These are phyloP conservation scores for Melanerpes aurifrons DNA, from an alignment of 2,113 vertebrate species.

Conservation along the genomic window DNA sequence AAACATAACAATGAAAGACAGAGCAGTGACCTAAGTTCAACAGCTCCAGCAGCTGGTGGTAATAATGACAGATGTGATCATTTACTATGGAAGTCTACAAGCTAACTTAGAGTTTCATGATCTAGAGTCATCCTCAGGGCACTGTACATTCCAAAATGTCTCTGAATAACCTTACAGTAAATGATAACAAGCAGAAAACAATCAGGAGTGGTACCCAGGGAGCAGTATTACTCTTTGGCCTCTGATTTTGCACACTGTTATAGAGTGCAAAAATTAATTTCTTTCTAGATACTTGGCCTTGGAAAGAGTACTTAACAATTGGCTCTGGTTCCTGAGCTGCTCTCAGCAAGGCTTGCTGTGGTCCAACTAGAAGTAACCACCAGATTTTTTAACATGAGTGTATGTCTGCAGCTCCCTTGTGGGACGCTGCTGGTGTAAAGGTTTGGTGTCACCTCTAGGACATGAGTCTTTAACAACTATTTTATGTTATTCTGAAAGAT, in stretches of 20 bases:
- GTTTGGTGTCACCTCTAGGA: background rate
- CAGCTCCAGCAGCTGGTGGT: background rate
- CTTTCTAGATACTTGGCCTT: background rate
- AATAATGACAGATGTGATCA: conserved; percentile 15
- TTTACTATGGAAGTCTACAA: background rate
- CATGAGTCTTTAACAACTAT: fast-evolving
- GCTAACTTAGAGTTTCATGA: conserved; percentile 39
- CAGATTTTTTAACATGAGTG: background rate
- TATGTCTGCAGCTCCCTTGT: background rate
- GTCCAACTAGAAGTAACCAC: background rate
- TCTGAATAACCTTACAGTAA: background rate
- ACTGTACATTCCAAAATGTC: conserved; percentile 15
- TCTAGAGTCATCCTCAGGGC: background rate
- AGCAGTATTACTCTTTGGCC: background rate
- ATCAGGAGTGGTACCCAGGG: background rate
- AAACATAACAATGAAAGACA: conserved; percentile 3
- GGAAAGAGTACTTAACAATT: background rate
- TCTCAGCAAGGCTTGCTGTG: background rate
- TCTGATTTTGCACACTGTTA: background rate
- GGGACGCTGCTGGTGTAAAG: background rate
- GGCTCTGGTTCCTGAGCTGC: background rate
- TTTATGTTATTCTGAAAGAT: background rate
- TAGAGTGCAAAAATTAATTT: background rate
- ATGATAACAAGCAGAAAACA: background rate
- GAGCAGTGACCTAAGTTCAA: background rate